Conservation (phyloP, 2,888 invertebrate genomes). For the Lithophane ornitopus region DNA sequence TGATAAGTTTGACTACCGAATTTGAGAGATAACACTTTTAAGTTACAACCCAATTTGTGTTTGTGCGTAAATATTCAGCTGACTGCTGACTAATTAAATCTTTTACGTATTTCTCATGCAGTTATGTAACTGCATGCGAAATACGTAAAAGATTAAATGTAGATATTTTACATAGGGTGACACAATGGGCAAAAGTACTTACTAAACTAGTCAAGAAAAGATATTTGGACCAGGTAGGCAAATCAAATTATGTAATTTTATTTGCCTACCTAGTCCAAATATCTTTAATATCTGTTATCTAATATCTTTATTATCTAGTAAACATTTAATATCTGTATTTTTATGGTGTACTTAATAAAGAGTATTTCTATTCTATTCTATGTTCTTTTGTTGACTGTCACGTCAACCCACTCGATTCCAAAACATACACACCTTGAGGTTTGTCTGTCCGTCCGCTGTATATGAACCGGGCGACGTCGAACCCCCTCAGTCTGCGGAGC, state of each 20-base stretch:
- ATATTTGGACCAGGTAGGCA: no score
- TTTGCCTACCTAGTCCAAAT: neutral
- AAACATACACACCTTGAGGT: conserved; percentile 87
- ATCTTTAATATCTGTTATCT: no score
- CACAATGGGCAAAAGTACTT: no score
- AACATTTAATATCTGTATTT: no score
- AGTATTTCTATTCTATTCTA: no score
- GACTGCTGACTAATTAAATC: neutral
- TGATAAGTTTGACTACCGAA: conserved; percentile 10
- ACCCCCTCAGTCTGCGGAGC: conserved; percentile 93
- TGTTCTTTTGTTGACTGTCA: no score
- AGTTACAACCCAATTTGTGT: conserved; percentile 7
- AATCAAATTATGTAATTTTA: neutral
- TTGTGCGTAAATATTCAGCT: neutral
- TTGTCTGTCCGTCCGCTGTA: conserved; percentile 94
- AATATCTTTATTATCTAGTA: no score
- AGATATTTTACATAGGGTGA: no score
- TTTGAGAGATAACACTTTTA: neutral
- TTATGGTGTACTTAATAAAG: no score
- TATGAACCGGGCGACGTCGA: conserved; percentile 93
- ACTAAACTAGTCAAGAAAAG: no score
- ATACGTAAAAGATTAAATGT: no score
- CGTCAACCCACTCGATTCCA: neutral
- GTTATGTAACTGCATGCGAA: no score
- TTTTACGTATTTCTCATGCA: neutral